These are phyloP conservation scores for Xenops minutus DNA, from an alignment of 2,797 vertebrate species.

Conservation along the genomic window DNA sequence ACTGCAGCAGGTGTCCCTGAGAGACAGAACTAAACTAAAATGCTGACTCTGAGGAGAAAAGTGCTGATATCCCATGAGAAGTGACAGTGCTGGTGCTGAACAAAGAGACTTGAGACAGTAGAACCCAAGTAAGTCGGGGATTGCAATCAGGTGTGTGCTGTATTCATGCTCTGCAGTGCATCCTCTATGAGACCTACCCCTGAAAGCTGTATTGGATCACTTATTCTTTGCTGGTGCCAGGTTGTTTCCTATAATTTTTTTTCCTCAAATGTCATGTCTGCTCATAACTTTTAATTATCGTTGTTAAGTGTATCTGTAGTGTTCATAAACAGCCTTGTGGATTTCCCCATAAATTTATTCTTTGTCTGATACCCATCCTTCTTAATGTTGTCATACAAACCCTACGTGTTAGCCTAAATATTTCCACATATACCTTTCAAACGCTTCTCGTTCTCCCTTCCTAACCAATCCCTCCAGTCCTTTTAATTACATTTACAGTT, in stretches of 20 bases:
- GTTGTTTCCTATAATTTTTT: not conserved
- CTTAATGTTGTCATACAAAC: slow-evolving; percentile 10
- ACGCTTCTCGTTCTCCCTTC: not conserved
- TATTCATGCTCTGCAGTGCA: not conserved
- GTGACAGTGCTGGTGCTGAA: not conserved
- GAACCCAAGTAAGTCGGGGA: not conserved
- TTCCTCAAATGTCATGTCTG: not conserved
- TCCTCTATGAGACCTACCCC: not conserved
- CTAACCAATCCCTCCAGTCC: not conserved
- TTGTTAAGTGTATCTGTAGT: not conserved
- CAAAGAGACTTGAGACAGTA: not conserved
- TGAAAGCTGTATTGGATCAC: not conserved
- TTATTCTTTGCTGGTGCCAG: not conserved
- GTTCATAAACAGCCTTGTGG: not conserved
- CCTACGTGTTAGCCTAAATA: slow-evolving; percentile 20
- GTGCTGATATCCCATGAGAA: not conserved
- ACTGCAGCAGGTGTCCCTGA: not conserved
- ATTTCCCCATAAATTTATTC: not conserved
- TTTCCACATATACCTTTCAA: slow-evolving; percentile 36
- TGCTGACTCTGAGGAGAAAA: not conserved
- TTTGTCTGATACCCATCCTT: not conserved
- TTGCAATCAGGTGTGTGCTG: not conserved
- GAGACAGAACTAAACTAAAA: not conserved
- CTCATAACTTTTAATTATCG: not conserved
- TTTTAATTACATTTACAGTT: slow-evolving; percentile 8